Evolutionary conservation across 2,797 vertebrate genomes (phyloP), one percentile per base, ranked within the genome.

Genomic region (Onychomys torridus): DNA sequence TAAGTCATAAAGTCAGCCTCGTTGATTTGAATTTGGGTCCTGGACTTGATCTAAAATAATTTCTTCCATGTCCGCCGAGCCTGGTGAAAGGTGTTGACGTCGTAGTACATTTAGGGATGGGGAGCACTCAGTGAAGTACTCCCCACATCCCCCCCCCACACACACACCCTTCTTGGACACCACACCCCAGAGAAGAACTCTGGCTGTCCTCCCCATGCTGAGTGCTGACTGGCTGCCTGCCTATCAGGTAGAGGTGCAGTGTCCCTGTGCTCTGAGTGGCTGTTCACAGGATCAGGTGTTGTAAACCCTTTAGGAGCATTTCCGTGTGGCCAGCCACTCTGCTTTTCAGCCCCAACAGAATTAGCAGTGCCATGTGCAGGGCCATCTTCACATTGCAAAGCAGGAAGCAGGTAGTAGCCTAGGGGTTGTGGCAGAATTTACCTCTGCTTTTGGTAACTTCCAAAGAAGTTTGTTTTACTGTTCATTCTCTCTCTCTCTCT

Each of bases 1-100:
- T 98, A 99, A 98, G 97, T 97, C 93, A 98, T 97, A 98, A 98
- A 98, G 98, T 97, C 97, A 92, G 96, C 97, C 97, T 92, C 81
- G 2, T 96, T 94, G 90, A 97, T 95, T 92, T 93, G 13, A 96
- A 88, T 96, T 65, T 95, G 49, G 0, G 23, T 23, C 96, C 90
- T 55, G 97, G 93, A 91, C n/a, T 94, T 95, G 90, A 95, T 97
- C 98, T 97, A 81, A 98, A 98, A 91, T 95, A 86, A 96, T 97
- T 92, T 97, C 79, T 97, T 63, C 90, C 13, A 0, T 25, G 87
- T 69, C 17, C 17, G 10, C 91, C 90, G 85, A 94, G 97, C 61
- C 82, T 93, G 88, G 93, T 83, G 92, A 91, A 92, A 89, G 94
- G 88, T 43, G 61, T 91, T 91, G 40, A 73, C 25, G 43, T 21